Percentiles rank a stretch among this genome's conserved stretches.
phyloP scores from a whole-genome alignment of 1,140 invertebrate species.

The Trichoplusia ni region DNA sequence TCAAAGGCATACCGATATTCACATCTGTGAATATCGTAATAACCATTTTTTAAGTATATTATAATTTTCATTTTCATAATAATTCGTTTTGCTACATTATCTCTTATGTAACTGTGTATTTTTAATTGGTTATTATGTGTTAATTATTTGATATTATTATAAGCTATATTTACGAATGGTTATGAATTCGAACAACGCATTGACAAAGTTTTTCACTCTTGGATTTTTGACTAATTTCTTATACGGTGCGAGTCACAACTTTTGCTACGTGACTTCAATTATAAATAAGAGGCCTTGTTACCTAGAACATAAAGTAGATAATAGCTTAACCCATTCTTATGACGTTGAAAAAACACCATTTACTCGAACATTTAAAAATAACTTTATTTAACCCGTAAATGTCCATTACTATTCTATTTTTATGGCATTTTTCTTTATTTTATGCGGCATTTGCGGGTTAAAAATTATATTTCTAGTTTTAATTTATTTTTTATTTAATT shows the following conservation, averaged over 20 bases:
- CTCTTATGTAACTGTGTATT: too few relatives aligned
- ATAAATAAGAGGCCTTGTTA: background rate
- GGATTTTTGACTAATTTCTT: background rate
- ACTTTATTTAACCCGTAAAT: slow-evolving; percentile 8
- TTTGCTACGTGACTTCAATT: background rate
- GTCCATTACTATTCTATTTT: background rate
- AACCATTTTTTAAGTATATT: too few relatives aligned
- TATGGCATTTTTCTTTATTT: background rate
- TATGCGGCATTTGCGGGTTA: background rate
- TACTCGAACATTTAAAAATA: background rate
- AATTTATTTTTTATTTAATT: background rate
- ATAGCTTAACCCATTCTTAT: background rate
- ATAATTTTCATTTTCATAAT: too few relatives aligned
- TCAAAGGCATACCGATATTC: too few relatives aligned
- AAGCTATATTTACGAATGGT: too few relatives aligned
- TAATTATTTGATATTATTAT: too few relatives aligned
- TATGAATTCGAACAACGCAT: too few relatives aligned
- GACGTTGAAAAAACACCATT: background rate
- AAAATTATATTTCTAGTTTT: background rate
- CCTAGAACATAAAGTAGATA: background rate
- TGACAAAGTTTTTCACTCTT: too few relatives aligned
- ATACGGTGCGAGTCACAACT: background rate
- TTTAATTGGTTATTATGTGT: too few relatives aligned
- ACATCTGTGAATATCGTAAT: too few relatives aligned
- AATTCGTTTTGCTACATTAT: too few relatives aligned